Evolutionary conservation across 1,140 invertebrate genomes (phyloP).

Genomic region (Tyrophagus putrescentiae): DNA sequence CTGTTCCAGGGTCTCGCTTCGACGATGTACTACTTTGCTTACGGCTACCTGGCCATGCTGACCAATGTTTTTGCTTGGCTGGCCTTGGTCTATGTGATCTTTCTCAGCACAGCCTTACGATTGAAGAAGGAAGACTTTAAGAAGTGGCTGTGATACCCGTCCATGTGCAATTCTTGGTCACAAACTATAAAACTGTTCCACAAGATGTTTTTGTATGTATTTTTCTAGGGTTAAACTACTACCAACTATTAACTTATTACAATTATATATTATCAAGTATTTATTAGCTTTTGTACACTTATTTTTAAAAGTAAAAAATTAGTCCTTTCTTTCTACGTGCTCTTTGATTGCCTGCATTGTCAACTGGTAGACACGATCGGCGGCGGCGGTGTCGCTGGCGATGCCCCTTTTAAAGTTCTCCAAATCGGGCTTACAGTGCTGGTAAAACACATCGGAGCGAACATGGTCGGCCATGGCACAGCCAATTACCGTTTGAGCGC

Average conservation of each 20-base stretch:
- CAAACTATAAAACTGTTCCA: too few species aligned
- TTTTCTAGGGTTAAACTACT: too few species aligned
- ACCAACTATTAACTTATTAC: too few species aligned
- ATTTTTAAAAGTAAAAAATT: too few species aligned
- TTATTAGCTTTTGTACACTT: too few species aligned
- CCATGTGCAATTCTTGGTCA: too few species aligned
- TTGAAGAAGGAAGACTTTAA: not conserved
- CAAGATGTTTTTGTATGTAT: too few species aligned
- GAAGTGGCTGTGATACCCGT: too few species aligned
- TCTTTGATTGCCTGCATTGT: not conserved
- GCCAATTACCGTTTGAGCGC: constrained; percentile 55
- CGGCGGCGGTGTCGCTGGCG: not conserved
- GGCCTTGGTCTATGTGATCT: constrained; percentile 45
- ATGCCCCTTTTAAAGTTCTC: not conserved
- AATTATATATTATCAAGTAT: too few species aligned
- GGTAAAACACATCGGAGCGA: constrained; percentile 6
- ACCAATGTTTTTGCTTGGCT: constrained; percentile 67
- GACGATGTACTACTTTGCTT: constrained; percentile 60
- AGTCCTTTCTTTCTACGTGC: not conserved
- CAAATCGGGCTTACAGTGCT: not conserved
- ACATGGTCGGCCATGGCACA: constrained; percentile 45
- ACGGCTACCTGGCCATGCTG: constrained; percentile 58
- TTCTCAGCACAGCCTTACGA: constrained; percentile 43
- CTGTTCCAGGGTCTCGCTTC: constrained; percentile 45
- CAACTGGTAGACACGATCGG: not conserved